Conservation (phyloP, 23 tunicate species). For the Styela plicata region DNA sequence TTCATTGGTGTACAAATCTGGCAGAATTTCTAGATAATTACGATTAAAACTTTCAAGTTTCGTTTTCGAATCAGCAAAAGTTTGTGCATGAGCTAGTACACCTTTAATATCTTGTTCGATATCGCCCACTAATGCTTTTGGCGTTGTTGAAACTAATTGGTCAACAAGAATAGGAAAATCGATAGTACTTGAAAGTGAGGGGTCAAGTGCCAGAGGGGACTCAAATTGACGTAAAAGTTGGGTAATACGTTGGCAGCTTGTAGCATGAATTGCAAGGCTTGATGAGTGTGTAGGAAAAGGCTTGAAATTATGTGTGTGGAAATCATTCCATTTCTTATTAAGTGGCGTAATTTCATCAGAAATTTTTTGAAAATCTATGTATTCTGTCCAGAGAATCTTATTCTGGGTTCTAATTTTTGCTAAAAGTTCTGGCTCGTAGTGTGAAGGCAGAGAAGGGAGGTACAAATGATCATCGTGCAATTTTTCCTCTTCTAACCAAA, state of each 20-base stretch:
- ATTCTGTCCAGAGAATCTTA: constrained; percentile 5
- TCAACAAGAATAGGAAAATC: constrained; percentile 14
- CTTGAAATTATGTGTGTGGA: constrained; percentile 10
- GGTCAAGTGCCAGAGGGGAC: constrained; percentile 47
- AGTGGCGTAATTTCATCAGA: constrained; percentile 4
- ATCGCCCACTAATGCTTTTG: constrained; percentile 1
- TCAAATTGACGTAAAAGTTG: constrained; percentile 73
- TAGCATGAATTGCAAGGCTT: constrained; percentile 8
- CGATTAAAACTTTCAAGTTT: constrained; percentile 1
- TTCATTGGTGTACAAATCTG: constrained; percentile 31
- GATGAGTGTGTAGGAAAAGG: constrained; percentile 7
- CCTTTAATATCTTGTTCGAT: constrained; percentile 16
- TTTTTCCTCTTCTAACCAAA: constrained; percentile 82
- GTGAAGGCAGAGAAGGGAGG: constrained; percentile 80
- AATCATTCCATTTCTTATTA: constrained; percentile 7
- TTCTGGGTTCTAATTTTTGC: constrained; percentile 49
- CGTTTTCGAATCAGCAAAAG: constrained; percentile 7
- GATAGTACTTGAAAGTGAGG: not conserved
- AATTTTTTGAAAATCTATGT: constrained; percentile 6
- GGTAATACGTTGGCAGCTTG: constrained; percentile 27
- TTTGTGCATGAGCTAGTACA: not conserved
- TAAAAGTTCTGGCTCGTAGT: constrained; percentile 61
- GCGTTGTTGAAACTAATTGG: not conserved
- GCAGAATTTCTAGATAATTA: constrained; percentile 20
- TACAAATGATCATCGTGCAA: constrained; percentile 72